Evolutionary conservation across 1,140 invertebrate genomes (phyloP).

Genomic region (Drosophila rufa): DNA sequence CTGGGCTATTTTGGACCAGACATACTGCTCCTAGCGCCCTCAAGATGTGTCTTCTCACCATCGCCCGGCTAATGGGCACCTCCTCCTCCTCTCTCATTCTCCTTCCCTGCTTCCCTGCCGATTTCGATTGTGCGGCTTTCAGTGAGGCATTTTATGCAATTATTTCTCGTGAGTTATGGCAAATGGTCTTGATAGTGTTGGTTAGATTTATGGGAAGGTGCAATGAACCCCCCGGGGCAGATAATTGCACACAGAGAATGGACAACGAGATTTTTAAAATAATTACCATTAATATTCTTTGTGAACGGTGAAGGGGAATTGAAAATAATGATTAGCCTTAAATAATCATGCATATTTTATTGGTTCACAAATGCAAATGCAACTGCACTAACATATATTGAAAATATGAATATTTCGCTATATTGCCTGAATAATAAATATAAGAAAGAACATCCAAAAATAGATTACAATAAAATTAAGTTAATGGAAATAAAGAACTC

Average conservation of each 20-base stretch:
- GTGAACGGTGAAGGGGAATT: background rate
- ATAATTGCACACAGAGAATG: slow-evolving; percentile 22
- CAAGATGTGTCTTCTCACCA: slow-evolving; percentile 77
- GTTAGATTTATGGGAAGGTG: slow-evolving; percentile 45
- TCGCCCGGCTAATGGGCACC: slow-evolving; percentile 56
- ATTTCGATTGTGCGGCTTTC: slow-evolving; percentile 61
- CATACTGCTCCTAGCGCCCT: slow-evolving; percentile 22
- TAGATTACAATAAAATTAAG: background rate
- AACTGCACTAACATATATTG: background rate
- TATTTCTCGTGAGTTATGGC: slow-evolving; percentile 54
- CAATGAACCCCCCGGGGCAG: slow-evolving; percentile 38
- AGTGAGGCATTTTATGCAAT: slow-evolving; percentile 63
- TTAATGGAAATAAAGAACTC: background rate
- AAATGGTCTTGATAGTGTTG: slow-evolving; percentile 45
- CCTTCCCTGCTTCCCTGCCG: background rate
- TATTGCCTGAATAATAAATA: too few relatives aligned
- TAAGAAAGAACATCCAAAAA: background rate
- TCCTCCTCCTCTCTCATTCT: background rate
- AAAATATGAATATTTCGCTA: background rate
- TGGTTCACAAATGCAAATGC: background rate
- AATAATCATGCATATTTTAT: background rate
- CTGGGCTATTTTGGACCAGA: slow-evolving; percentile 38
- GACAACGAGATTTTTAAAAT: background rate
- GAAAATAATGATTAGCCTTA: background rate
- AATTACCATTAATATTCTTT: slow-evolving; percentile 5